Evolutionary conservation across 1,140 invertebrate species (phyloP), one percentile per base, ranked within the genome.

Genomic region (Callitettix versicolor): DNA sequence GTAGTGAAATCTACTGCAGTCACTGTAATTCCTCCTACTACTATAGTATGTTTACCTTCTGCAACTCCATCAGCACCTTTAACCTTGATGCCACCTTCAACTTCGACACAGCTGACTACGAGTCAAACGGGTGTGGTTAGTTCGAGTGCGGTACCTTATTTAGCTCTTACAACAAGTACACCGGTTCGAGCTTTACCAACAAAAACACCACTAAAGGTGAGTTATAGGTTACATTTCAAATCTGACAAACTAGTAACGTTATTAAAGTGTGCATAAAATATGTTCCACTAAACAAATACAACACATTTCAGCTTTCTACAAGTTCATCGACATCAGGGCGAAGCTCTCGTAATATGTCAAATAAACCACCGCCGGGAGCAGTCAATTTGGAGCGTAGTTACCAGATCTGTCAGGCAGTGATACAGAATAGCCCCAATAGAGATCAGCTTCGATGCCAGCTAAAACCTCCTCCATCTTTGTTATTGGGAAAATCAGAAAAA

Each of bases 401-500:
- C 68, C 91, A 95, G 71, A 97, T 97, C 62, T 95, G 92, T 70
- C 90, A 95, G 71, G 90, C 89, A 36, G 91, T 94, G 1, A 91
- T 95, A 58, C 88, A 93, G 71, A 93, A 90, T 65, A 91, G 86
- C 64, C 88, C 87, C 0, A 93, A 93, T 70, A 73, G 88, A 18
- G 86, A 91, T 67, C 88, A 91, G 65, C 66, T 92, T n/a, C 81
- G 86, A 56, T 84, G 85, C 15, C 88, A 92, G 63, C 70, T 93
- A 56, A 86, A 88, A 53, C 84, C 85, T 54, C 87, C 88, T 6
- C 88, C 88, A 1, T 81, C 85, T 49, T 73, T 88, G 36, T 71
- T 88, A n/a, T 73, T 73, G 1, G 68, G 71, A 44, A 71, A 69
- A 18, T 61, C 68, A 24, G 56, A 58, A 69, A 73, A 57, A 42